Conservation (phyloP, 35 echinoderm and acorn worm genomes). For the Chiridota heheva region DNA sequence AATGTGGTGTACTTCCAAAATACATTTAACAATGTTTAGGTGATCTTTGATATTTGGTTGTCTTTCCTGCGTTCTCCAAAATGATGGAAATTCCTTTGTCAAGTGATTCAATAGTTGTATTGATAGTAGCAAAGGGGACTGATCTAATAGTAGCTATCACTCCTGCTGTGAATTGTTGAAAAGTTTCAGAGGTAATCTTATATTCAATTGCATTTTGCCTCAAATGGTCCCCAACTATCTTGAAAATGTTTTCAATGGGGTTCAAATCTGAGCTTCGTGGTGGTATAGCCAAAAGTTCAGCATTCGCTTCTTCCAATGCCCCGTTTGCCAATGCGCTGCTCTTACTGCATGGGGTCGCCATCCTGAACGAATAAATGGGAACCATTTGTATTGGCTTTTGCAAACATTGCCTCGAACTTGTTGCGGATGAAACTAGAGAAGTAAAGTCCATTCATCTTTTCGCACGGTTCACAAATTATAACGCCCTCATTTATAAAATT, state of each 20-base stretch:
- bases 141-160: constrained; percentile 44
- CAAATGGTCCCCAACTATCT: constrained; percentile 39
- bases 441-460: constrained; percentile 30
- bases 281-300: constrained; percentile 37
- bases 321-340: not conserved
- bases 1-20: too few species aligned
- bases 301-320: constrained; percentile 24
- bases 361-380: constrained; percentile 44
- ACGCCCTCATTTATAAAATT: constrained; percentile 21
- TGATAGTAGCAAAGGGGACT: constrained; percentile 27
- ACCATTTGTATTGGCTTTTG: not conserved
- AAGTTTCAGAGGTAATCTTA: constrained; percentile 23
- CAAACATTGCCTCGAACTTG: constrained; percentile 43
- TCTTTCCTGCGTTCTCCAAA: not conserved
- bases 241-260: constrained; percentile 68
- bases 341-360: constrained; percentile 47
- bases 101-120: constrained; percentile 46
- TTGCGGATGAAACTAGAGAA: constrained; percentile 23
- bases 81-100: not conserved
- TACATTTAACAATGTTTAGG: too few species aligned
- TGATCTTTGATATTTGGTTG: not conserved
- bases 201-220: constrained; percentile 23
- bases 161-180: constrained; percentile 28
- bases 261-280: constrained; percentile 52
- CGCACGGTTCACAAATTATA: constrained; percentile 35